These are phyloP conservation scores for Diadema setosum DNA, from an alignment of 35 echinoderm and acorn worm species.

Conservation along the genomic window DNA sequence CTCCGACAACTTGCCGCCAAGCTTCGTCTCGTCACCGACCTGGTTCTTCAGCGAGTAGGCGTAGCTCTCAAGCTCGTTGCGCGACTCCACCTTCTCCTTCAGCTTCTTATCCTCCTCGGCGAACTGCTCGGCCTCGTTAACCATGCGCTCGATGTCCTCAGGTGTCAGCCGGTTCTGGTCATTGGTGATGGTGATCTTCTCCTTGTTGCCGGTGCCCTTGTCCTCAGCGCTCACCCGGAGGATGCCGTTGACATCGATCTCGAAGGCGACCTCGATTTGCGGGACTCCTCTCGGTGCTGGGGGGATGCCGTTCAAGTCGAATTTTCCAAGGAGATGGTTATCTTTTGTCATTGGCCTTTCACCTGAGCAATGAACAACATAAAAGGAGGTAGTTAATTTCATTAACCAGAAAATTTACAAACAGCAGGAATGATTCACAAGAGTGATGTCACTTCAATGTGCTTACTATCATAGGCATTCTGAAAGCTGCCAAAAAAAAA, in stretches of 20 bases:
- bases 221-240: conserved; percentile 93
- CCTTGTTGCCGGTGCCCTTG: conserved; percentile 99
- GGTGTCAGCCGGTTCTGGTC: conserved; percentile 97
- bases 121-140: conserved; percentile 89
- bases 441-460: no score
- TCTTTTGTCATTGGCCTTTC: conserved; percentile 98
- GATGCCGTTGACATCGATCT: conserved; percentile 98
- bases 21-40: conserved; percentile 90
- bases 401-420: no score
- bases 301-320: conserved; percentile 95
- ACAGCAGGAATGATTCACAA: no score
- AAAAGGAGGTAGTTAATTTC: no score
- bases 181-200: conserved; percentile 98
- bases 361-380: conserved; percentile 46
- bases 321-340: conserved; percentile 98
- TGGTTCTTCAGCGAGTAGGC: conserved; percentile 97
- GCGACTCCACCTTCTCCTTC: conserved; percentile 82
- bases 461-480: no score
- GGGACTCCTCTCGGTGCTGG: conserved; percentile 95
- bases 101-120: conserved; percentile 83
- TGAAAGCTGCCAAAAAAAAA: no score
- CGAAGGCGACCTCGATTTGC: conserved; percentile 95
- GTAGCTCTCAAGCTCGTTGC: conserved; percentile 93
- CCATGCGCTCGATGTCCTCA: conserved; percentile 96
- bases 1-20: conserved; percentile 88